A percentile compares a stretch with the other conserved stretches of the same genome.
Conservation (phyloP, 2,113 vertebrate species). For the Puffinus mauretanicus region DNA sequence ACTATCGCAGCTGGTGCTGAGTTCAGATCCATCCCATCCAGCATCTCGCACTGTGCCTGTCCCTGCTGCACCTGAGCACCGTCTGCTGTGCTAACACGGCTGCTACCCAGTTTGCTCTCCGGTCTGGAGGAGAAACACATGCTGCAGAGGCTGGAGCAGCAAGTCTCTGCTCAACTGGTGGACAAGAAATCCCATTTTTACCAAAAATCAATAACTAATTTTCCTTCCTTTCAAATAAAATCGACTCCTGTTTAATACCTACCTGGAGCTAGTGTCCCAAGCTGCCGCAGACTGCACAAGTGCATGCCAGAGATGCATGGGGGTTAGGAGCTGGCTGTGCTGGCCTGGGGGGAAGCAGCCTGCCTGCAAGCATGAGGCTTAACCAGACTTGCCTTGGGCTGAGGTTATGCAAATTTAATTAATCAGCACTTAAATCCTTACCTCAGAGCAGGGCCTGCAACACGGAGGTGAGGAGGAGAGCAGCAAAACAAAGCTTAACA, state of each 20-base stretch:
- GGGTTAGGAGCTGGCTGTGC: background rate
- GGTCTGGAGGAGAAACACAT: background rate
- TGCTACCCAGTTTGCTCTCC: background rate
- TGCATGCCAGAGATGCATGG: fast-evolving
- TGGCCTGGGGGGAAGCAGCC: background rate
- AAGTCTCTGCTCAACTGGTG: background rate
- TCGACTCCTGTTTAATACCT: background rate
- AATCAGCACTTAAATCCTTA: background rate
- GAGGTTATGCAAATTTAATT: background rate
- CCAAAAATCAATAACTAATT: background rate
- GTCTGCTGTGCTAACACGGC: background rate
- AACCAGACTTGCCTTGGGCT: background rate
- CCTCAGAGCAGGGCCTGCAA: background rate
- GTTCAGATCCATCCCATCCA: background rate
- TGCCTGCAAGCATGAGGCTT: background rate
- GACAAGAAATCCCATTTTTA: background rate
- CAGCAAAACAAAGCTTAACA: background rate
- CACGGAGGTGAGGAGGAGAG: background rate
- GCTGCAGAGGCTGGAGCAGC: background rate
- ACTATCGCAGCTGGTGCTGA: background rate
- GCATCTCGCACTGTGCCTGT: fast-evolving
- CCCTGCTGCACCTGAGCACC: background rate
- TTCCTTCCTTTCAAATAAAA: background rate
- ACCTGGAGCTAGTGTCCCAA: background rate
- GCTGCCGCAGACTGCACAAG: background rate